Evolutionary conservation across 1,140 invertebrate genomes (phyloP), one percentile per base, ranked within the genome.

Genomic region (Pseudomyrmex gracilis): DNA sequence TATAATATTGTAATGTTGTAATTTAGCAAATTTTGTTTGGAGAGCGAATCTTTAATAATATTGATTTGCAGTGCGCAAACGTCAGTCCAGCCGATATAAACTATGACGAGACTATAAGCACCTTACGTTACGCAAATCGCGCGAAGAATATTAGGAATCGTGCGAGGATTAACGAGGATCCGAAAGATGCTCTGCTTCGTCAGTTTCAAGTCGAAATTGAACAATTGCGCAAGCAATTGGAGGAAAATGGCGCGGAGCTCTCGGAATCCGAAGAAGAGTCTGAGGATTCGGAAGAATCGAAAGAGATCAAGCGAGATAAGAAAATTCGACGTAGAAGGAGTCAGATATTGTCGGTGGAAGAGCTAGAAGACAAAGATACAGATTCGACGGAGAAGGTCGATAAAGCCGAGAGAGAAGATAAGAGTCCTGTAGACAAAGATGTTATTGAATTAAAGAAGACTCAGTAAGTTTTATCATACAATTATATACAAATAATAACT

Each of bases 71-170:
- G 97, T 96, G 97, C 92, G 99, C 99, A 13, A 99, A 99, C 92
- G 96, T 99, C 58, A 99, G 99, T 24, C 99, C 99, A 51, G 98
- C 99, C 10, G 98, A 98, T 88, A 97, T 97, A 82, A 99, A 99
- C 94, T 99, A 99, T 92, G 99, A 99, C 91, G 99, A 99, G 94
- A 99, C 98, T 0, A 98, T 99, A 61, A 99, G 98, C 91, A 99
- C 99, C 0, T 95, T 99, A 60, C 95, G 99, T 15, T 99, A 99
- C 95, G 99, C 99, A 1, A 99, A 98, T 95, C 95, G 99, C 73
- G 99, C 99, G 2, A 99, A 99, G 94, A 99, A 98, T 91, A 99
- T 99, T 82, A 97, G 98, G 92, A 99, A 99, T 94, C 97, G 97
- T 87, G 99, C 98, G 66, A 97, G 97, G 87, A 97, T 99, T 74